phyloP scores from a whole-genome alignment of 1,140 invertebrate species.

The Latrodectus geometricus region DNA sequence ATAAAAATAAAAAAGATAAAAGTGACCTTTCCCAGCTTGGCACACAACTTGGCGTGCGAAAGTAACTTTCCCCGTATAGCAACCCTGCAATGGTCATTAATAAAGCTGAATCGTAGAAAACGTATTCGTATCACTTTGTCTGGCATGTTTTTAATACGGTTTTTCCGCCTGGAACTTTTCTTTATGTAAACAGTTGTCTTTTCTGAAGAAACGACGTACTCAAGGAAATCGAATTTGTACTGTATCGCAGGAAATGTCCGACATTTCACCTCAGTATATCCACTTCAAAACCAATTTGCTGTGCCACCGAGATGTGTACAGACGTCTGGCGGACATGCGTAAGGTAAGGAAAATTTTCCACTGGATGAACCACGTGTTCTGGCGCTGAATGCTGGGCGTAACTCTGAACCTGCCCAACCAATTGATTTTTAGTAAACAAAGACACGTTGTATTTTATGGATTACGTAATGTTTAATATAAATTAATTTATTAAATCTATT shows the following conservation, averaged over 20 bases:
- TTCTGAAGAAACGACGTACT: too few relatives aligned
- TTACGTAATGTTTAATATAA: too few relatives aligned
- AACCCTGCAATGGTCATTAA: neutral
- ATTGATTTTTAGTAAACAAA: neutral
- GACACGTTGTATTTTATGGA: too few relatives aligned
- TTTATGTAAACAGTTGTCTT: neutral
- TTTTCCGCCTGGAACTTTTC: too few relatives aligned
- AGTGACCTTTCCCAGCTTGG: neutral
- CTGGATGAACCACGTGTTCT: neutral
- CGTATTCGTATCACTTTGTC: too few relatives aligned
- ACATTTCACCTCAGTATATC: neutral
- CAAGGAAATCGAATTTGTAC: neutral
- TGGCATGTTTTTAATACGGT: too few relatives aligned
- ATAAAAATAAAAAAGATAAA: neutral
- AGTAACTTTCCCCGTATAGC: neutral
- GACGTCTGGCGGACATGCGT: conserved; percentile 29
- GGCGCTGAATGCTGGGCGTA: neutral
- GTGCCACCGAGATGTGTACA: conserved; percentile 43
- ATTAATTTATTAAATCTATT: too few relatives aligned
- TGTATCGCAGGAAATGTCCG: neutral
- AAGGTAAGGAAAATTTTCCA: conserved; percentile 17
- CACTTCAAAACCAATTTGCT: conserved; percentile 27
- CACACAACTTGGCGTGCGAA: neutral
- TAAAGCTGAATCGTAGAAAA: neutral
- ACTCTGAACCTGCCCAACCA: neutral